Evolutionary conservation across 2,113 vertebrate genomes (phyloP), one percentile per base, ranked within the genome.

Genomic region (Oxyruncus cristatus): DNA sequence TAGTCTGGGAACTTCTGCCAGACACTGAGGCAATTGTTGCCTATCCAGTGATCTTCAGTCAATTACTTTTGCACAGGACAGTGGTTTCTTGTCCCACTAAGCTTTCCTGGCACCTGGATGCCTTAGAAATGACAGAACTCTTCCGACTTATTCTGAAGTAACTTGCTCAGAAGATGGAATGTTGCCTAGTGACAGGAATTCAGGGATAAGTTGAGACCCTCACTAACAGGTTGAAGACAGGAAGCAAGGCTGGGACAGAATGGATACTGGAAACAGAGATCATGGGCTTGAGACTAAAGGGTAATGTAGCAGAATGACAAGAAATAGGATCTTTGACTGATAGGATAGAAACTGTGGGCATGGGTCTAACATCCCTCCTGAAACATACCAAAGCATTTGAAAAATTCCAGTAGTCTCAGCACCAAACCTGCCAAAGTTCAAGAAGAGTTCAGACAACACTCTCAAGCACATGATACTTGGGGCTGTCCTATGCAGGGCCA

Each of bases 1-100:
- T 7, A 5, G 4, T 52, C 42, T 74, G 33, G 8, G 26, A 74
- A 32, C 18, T 74, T 67, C 35, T 73, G 15, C 16, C 44, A 33
- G 42, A 35, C 17, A 33, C 0, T 50, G 8, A 44, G 37, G 14
- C 5, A 87, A 61, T 24, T 0, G 1, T 11, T 56, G n/a, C 15
- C 16, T 91, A 7, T 56, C 73, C 18, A 50, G 12, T 35, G 28
- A 46, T 58, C 26, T 27, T 50, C 49, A 49, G 22, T 49, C 15
- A 58, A 50, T 63, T 52, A 52, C 19, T 39, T 73, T 42, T 58
- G 18, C 28, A 16, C 16, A 68, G 18, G 15, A 41, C 33, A 41
- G 19, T 37, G 37, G 4, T 63, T 63, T 61, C 14, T 55, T 66
- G 14, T 87, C 17, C 50, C 24, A 14, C 8, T 53, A 33, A 80